A percentile compares a stretch with the other conserved stretches of the same genome.
Conservation (phyloP, 2,888 invertebrate species). For the Papilio gigon region DNA sequence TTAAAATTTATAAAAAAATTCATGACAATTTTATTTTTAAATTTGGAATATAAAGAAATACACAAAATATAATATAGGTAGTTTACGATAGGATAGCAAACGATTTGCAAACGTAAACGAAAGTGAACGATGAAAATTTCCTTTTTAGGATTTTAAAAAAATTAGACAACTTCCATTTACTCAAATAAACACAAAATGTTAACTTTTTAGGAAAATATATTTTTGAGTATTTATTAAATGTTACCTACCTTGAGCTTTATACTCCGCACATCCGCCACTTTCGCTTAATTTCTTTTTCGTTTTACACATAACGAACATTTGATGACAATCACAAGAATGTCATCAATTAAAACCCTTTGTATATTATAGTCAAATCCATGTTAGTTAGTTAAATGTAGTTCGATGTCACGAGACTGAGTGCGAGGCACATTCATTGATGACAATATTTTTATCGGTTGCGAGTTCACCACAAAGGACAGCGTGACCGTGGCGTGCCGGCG, state of each 20-base stretch:
- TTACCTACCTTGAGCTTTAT: slow-evolving; percentile 66
- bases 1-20: neutral
- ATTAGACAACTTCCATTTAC: slow-evolving; percentile 5
- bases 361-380: slow-evolving; percentile 29
- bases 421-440: slow-evolving; percentile 58
- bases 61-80: neutral
- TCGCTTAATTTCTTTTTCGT: slow-evolving; percentile 61
- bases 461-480: slow-evolving; percentile 68
- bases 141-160: slow-evolving; percentile 2
- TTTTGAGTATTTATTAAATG: slow-evolving; percentile 5
- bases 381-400: slow-evolving; percentile 26
- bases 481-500: slow-evolving; percentile 55
- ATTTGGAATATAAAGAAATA: neutral
- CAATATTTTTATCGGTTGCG: slow-evolving; percentile 58
- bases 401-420: slow-evolving; percentile 52
- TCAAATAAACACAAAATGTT: neutral
- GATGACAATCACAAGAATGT: slow-evolving; percentile 43
- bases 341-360: slow-evolving; percentile 40
- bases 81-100: neutral
- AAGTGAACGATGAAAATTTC: neutral
- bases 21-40: neutral
- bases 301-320: slow-evolving; percentile 61
- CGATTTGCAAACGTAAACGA: no score
- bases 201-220: neutral
- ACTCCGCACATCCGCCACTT: slow-evolving; percentile 77